Evolutionary conservation across 92 coral and sea anemone genomes (phyloP).

Genomic region (Palythoa grandis): DNA sequence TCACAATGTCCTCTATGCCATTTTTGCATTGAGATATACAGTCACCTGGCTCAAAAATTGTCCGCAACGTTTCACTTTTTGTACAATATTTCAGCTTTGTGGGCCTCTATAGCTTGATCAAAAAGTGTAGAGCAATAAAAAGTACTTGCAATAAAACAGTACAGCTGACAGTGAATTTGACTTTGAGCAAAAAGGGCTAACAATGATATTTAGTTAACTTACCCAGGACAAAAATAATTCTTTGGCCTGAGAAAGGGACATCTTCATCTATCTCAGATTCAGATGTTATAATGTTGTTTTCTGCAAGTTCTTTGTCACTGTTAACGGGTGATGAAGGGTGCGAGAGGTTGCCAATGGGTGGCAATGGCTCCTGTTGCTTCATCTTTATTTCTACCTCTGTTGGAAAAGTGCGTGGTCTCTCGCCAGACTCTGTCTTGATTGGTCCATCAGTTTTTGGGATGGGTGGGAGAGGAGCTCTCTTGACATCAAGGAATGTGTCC

Average conservation of each 20-base stretch:
- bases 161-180: too few species aligned
- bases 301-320: constrained; percentile 75
- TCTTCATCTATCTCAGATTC: constrained; percentile 72
- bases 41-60: too few species aligned
- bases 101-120: too few species aligned
- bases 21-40: too few species aligned
- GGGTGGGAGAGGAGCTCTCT: constrained; percentile 95
- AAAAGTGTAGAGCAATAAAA: too few species aligned
- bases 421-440: constrained; percentile 79
- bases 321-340: constrained; percentile 52
- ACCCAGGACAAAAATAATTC: constrained; percentile 95
- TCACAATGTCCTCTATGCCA: too few species aligned
- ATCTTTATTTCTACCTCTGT: constrained; percentile 88
- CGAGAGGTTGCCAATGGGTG: constrained; percentile 69
- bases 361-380: constrained; percentile 79
- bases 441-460: constrained; percentile 95
- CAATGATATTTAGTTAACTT: constrained; percentile 20
- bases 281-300: constrained; percentile 67
- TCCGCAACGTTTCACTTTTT: too few species aligned
- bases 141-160: too few species aligned
- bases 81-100: too few species aligned
- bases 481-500: constrained; percentile 91
- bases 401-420: constrained; percentile 72
- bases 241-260: constrained; percentile 87
- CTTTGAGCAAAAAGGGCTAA: too few species aligned